Conservation (phyloP, 2,113 vertebrate genomes). For the Chiloscyllium plagiosum region DNA sequence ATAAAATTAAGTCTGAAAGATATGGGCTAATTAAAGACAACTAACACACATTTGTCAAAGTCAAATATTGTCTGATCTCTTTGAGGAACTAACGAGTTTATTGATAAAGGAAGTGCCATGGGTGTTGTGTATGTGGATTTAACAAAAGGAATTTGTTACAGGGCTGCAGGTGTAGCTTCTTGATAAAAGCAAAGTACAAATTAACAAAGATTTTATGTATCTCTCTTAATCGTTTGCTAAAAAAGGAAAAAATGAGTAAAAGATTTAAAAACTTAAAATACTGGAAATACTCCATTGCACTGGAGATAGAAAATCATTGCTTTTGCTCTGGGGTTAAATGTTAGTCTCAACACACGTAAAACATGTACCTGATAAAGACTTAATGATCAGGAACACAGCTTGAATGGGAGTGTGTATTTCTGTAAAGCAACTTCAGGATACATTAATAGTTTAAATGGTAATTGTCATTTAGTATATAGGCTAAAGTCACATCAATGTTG, state of each 20-base stretch:
- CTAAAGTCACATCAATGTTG: not conserved
- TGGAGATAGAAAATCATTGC: too few species aligned
- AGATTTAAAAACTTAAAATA: not conserved
- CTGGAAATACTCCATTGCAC: not conserved
- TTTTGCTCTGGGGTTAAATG: not conserved
- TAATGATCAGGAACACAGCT: not conserved
- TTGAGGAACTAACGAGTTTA: constrained; percentile 26
- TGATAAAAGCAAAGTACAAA: not conserved
- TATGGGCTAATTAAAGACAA: constrained; percentile 21
- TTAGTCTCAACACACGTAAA: not conserved
- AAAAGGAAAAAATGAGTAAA: not conserved
- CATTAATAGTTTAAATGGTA: not conserved
- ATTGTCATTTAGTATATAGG: not conserved
- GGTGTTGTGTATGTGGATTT: not conserved
- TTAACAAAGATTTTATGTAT: not conserved
- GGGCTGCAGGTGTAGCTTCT: not conserved
- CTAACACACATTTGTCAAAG: constrained; percentile 19
- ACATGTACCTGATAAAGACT: not conserved
- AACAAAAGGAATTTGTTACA: not conserved
- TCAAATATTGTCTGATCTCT: not conserved
- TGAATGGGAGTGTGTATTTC: not conserved
- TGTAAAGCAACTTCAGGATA: not conserved
- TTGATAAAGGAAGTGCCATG: not conserved
- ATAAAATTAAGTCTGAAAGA: constrained; percentile 9
- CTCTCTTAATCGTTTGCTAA: not conserved